Conservation (phyloP, 1,140 invertebrate species). For the Lepidurus couesii region DNA sequence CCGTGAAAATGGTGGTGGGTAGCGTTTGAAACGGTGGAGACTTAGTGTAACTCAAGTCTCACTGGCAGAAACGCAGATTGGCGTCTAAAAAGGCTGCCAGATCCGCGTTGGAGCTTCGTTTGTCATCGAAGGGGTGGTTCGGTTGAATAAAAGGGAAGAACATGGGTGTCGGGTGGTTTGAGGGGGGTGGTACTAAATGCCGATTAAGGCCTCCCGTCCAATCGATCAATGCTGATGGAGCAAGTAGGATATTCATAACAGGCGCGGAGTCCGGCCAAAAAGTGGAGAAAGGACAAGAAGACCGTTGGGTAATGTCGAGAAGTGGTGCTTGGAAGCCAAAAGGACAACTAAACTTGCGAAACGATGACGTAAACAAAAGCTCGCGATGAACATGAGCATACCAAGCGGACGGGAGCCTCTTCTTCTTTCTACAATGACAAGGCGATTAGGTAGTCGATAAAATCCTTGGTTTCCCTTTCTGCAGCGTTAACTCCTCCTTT, state of each 20-base stretch:
- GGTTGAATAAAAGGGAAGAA: background rate
- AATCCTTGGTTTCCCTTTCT: background rate
- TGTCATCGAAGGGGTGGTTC: background rate
- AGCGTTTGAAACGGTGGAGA: background rate
- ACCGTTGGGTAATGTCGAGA: background rate
- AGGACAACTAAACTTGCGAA: constrained; percentile 1
- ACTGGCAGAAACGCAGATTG: constrained; percentile 10
- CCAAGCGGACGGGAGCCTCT: background rate
- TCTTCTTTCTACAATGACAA: background rate
- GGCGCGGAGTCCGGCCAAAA: background rate
- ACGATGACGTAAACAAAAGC: constrained; percentile 22
- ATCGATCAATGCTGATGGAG: constrained; percentile 21
- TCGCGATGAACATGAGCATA: background rate
- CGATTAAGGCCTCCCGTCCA: constrained; percentile 13
- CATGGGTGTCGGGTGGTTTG: background rate
- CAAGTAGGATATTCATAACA: constrained; percentile 16
- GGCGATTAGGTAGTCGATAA: constrained; percentile 3
- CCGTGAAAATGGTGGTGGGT: background rate
- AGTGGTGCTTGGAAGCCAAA: constrained; percentile 9
- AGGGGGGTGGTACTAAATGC: constrained; percentile 14
- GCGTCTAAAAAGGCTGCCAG: constrained; percentile 18
- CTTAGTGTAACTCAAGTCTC: constrained; percentile 1
- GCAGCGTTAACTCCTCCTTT: background rate
- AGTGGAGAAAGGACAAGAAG: background rate
- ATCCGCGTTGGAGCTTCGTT: background rate